Conservation (phyloP, 2,797 vertebrate species). For the Cynopterus sphinx region DNA sequence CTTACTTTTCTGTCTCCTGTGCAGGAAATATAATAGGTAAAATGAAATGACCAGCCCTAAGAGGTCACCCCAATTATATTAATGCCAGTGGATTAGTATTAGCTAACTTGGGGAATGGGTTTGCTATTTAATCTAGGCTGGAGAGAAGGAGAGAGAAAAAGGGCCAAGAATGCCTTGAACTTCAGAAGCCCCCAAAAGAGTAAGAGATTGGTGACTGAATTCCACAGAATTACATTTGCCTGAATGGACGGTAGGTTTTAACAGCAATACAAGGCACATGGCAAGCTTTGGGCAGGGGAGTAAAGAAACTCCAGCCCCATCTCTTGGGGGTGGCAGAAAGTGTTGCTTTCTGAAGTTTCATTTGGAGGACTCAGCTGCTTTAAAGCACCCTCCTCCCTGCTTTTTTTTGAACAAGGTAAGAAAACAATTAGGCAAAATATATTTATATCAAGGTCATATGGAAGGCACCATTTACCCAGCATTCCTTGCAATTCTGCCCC, state of each 20-base stretch:
- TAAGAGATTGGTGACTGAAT: neutral
- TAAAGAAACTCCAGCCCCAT: neutral
- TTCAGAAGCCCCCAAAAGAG: neutral
- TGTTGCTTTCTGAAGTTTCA: neutral
- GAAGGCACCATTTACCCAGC: neutral
- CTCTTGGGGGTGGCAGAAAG: neutral
- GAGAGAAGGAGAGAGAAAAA: neutral
- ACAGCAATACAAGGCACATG: neutral
- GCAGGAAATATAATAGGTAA: slow-evolving; percentile 2
- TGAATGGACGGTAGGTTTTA: neutral
- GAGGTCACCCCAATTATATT: neutral
- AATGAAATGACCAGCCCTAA: neutral
- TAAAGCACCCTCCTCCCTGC: neutral
- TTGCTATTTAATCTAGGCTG: neutral
- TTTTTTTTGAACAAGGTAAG: neutral
- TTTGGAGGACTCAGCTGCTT: neutral
- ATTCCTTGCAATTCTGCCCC: neutral
- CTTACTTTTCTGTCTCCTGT: neutral
- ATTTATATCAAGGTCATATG: neutral
- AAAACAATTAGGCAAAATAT: neutral
- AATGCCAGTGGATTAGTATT: neutral
- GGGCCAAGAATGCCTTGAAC: neutral
- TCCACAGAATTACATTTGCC: neutral
- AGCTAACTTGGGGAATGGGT: neutral
- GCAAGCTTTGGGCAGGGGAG: neutral